Evolutionary conservation across 2,888 invertebrate genomes (phyloP).

Genomic region (Drosophila robusta): DNA sequence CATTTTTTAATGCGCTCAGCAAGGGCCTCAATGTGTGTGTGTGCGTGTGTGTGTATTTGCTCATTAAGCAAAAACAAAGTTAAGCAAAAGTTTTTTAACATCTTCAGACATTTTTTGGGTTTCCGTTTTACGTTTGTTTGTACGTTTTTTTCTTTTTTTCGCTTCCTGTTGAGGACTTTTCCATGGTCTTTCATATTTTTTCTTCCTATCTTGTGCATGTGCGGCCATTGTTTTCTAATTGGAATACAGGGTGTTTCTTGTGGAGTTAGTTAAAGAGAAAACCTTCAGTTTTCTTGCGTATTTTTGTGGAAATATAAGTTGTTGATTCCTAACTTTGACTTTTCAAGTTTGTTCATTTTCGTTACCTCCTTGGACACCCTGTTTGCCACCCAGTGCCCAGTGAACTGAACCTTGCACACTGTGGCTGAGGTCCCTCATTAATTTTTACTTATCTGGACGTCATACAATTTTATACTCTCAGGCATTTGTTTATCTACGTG

Average conservation of each 20-base stretch:
- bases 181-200: conserved; percentile 32
- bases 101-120: conserved; percentile 79
- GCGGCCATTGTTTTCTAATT: conserved; percentile 62
- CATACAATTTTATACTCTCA: conserved; percentile 58
- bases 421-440: conserved; percentile 63
- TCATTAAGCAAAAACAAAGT: conserved; percentile 83
- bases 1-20: conserved; percentile 69
- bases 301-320: too few relatives aligned
- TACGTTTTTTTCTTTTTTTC: conserved; percentile 35
- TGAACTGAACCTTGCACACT: conserved; percentile 46
- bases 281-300: too few relatives aligned
- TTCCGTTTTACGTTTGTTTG: conserved; percentile 64
- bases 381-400: conserved; percentile 46
- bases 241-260: conserved; percentile 59
- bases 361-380: conserved; percentile 37
- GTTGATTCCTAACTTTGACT: not conserved
- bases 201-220: conserved; percentile 38
- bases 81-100: conserved; percentile 75
- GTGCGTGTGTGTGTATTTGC: conserved; percentile 73
- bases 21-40: conserved; percentile 36
- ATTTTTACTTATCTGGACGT: conserved; percentile 76
- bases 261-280: not conserved
- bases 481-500: conserved; percentile 69
- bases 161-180: conserved; percentile 47
- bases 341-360: too few relatives aligned